Evolutionary conservation across 2,797 vertebrate species (phyloP), one percentile per base, ranked within the genome.

Genomic region (Eupleurogrammus muticus): DNA sequence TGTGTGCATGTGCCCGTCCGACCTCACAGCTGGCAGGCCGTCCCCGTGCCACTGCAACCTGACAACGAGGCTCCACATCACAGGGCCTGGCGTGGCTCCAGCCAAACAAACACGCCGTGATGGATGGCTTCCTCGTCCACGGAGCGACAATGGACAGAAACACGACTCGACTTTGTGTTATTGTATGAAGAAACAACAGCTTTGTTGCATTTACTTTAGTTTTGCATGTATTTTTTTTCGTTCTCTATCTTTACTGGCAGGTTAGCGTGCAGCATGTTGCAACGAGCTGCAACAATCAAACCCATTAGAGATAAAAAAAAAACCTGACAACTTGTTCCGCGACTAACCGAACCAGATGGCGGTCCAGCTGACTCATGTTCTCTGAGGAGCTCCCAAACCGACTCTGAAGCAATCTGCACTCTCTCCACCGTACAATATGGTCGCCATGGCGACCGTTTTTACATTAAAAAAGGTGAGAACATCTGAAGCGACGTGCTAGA

Each of bases 71-170:
- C 70, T 70, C 63, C 77, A 83, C 83, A 90, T 87, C 77, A 80
- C 81, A 82, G 64, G 81, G 68, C 66, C 71, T 21, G 58, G 54
- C 66, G 58, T 51, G 63, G 81, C 71, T 59, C 28, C 13, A 52
- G 74, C 56, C 81, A 89, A 89, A 87, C 78, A 88, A 85, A 89
- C 84, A 83, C 59, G 42, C 8, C 1, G 54, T 85, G 81, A 88
- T 78, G 75, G 85, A 92, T 84, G 72, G 78, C 73, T 88, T 83
- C 77, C 80, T 78, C 64, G 79, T 77, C 77, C 64, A 40, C 78
- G n/a, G n/a, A n/a, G n/a, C 78, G 64, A 78, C 79, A 76, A 77
- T 61, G 52, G 70, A 62, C 0, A 28, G 19, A 17, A 53, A 21
- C 60, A 28, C 20, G 28, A 47, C 14, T n/a, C 46, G 35, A 62